Conservation (phyloP, 1,140 invertebrate genomes). For the Trypoxylus dichotomus region DNA sequence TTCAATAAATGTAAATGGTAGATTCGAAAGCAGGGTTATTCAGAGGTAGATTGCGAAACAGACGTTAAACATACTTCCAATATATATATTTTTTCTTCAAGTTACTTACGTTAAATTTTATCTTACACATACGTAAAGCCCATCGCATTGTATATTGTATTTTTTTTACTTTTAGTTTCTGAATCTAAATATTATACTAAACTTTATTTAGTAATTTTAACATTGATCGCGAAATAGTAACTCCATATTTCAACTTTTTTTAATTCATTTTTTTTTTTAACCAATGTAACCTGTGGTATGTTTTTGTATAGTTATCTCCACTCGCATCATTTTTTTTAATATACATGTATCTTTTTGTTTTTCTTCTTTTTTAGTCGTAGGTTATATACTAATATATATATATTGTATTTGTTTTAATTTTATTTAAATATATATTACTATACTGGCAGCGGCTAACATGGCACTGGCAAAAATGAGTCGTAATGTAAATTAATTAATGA, state of each 20-base stretch:
- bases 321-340: neutral
- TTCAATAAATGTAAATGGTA: neutral
- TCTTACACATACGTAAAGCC: constrained; percentile 4
- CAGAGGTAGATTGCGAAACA: constrained; percentile 16
- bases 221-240: neutral
- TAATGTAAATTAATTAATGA: neutral
- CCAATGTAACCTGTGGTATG: neutral
- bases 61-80: neutral
- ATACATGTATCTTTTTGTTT: neutral
- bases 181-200: neutral
- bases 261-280: neutral
- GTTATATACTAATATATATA: neutral
- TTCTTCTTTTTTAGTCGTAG: neutral
- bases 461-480: neutral
- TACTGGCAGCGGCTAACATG: constrained; percentile 28
- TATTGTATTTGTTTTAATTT: constrained; percentile 1
- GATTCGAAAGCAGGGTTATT: neutral
- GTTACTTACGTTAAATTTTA: neutral
- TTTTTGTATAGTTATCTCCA: neutral
- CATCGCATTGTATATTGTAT: neutral
- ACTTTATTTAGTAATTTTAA: neutral
- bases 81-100: neutral
- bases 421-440: constrained; percentile 20
- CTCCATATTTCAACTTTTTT: neutral
- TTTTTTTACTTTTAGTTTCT: neutral